Base-by-base conservation (phyloP, 92 coral and sea anemone genomes). In the Epizoanthus fatuus region DNA sequence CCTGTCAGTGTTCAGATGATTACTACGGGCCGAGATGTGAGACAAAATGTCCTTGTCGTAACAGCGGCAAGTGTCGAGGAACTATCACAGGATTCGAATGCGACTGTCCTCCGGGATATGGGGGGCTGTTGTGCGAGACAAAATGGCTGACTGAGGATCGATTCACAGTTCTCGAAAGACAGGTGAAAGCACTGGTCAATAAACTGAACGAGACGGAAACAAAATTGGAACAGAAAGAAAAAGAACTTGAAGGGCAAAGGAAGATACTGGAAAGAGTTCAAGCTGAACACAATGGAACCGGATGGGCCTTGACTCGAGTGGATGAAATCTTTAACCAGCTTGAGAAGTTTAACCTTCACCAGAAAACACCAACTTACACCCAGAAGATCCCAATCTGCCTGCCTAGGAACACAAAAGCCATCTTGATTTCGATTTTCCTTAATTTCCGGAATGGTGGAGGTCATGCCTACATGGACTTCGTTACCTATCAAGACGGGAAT, bases 1-100 rank as follows among this genome's bases (percentile, higher is more conserved):
- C 67, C 10, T 92, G 92, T 64, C 47, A 49, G 42, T 92, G 95
- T 74, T 38, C 75, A 37, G 62, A 62, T 38, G 65, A 73, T 60
- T 91, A 74, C 64, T 88, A 88, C n/a, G 95, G 95, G 13, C 89
- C 92, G 11, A 80, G 86, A n/a, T 91, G 95, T 67, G 86, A 63
- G 65, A 67, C 47, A 38, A 17, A 29, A 51, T 91, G 92, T 85
- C 95, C 95, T 32, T 91, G 95, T 60, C 70, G 63, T 11, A 91
- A 91, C 87, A 81, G 68, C 22, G 95, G 92, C 19, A 53, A 72
- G 57, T 91, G 95, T 45, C 70, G 73, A 44, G 72, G 79, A 62
- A 80, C 64, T 12, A 32, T 44, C 72, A 85, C 90, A 55, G 90
- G 90, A 11, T 88, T 87, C 66, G 49, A 84, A 49, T 91, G 95